Percentiles rank a stretch among this genome's conserved stretches.
Evolutionary conservation across 2,797 vertebrate genomes (phyloP).

Genomic region (Cebuella pygmaea): DNA sequence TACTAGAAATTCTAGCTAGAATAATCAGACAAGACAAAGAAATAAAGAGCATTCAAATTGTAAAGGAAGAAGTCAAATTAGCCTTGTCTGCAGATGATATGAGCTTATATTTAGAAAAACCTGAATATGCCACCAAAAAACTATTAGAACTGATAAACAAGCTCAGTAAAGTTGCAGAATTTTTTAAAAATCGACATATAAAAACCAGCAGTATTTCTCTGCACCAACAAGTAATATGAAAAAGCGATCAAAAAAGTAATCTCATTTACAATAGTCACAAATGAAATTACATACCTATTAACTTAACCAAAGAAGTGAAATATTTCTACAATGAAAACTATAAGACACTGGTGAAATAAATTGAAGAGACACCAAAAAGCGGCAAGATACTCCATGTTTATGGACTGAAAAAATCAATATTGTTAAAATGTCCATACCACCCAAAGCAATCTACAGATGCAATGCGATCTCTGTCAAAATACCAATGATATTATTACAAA

Average conservation of each 20-base stretch:
- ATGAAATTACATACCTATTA: background rate
- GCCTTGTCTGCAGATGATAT: background rate
- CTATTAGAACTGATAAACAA: background rate
- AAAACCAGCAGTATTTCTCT: background rate
- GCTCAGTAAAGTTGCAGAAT: background rate
- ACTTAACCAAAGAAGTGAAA: background rate
- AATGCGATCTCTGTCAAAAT: background rate
- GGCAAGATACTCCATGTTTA: background rate
- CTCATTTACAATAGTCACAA: background rate
- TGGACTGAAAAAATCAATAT: background rate
- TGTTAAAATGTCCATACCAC: background rate
- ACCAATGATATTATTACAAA: background rate
- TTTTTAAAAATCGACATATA: background rate
- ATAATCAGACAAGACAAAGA: background rate
- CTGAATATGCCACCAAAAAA: background rate
- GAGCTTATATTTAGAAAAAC: background rate
- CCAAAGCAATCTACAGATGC: background rate
- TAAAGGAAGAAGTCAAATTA: background rate
- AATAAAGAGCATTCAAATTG: background rate
- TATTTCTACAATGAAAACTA: background rate
- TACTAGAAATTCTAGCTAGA: background rate
- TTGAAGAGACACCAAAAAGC: background rate
- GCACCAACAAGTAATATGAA: background rate
- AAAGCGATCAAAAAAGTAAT: background rate
- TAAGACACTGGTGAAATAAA: background rate